Base-by-base conservation (phyloP, 1,140 invertebrate genomes). In the Bombus consobrinus region DNA sequence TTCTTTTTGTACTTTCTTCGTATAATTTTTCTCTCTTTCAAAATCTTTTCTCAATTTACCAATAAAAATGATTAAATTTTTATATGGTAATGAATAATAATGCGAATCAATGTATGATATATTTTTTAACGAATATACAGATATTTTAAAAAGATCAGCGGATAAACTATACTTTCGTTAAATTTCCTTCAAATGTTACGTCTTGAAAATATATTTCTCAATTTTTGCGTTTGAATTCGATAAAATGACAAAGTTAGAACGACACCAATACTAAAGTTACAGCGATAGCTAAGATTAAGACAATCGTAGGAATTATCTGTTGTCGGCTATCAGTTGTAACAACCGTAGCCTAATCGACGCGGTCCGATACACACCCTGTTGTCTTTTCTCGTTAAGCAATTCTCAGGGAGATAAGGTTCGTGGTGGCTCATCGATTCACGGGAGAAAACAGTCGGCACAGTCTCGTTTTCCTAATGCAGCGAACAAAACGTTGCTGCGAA, bases 351-450 rank as follows among this genome's bases (percentile, higher is more conserved):
- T 68, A 69, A 83, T 77, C 73, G 59, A 4, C 34, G 32, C 0
- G 28, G 32, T 8, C 9, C 77, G 77, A 79, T 69, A 57, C 28
- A 57, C 25, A 5, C 18, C 43, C 3, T 72, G 62, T 53, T 10
- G n/a, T n/a, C n/a, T 78, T 59, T 47, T 62, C 53, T 79, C 53
- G n/a, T 71, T 79, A 34, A 72, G 25, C 57, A 84, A 79, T 84
- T 34, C 39, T 62, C 66, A 2, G 32, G 3, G 0, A 47, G 76
- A 84, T 84, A 84, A 71, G 41, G 10, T 34, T 22, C 53, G 22
- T 5, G 0, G 53, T 25, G 68, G n/a, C 47, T 62, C 34, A 59
- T 78, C 78, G 59, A 81, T 78, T 66, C 71, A 18, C 12, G 32
- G 34, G 6, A 39, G 37, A 47, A 57, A 73, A 41, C 71, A 34